A percentile compares a stretch with the other conserved stretches of the same genome.
Evolutionary conservation across 2,797 vertebrate species (phyloP).

Genomic region (Etheostoma nigrum): DNA sequence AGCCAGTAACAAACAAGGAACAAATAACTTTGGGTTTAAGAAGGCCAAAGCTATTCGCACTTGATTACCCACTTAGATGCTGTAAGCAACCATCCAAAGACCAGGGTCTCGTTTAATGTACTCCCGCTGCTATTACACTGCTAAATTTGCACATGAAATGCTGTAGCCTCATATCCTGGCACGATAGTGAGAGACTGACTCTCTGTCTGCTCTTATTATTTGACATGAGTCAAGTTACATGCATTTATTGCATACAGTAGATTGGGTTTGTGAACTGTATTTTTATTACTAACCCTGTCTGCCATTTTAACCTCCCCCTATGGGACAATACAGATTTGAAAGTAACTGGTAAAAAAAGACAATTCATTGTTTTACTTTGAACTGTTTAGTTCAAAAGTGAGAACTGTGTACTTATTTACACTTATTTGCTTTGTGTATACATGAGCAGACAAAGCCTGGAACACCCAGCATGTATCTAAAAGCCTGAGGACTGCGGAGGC

Average conservation of each 20-base stretch:
- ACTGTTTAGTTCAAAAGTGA: background rate
- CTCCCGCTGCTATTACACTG: background rate
- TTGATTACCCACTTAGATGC: background rate
- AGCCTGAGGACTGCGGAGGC: constrained; percentile 1
- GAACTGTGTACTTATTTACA: background rate
- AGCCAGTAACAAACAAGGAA: background rate
- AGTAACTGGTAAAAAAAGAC: background rate
- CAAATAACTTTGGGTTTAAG: background rate
- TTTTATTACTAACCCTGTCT: constrained; percentile 11
- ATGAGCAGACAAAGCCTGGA: background rate
- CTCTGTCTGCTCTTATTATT: background rate
- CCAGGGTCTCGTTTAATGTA: background rate
- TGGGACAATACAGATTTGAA: constrained; percentile 5
- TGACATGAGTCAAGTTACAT: background rate
- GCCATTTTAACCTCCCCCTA: background rate
- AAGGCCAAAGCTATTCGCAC: background rate
- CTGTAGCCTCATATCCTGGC: background rate
- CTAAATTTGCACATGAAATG: constrained; percentile 10
- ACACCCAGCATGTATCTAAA: background rate
- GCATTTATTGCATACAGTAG: constrained; percentile 7
- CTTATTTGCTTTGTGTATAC: background rate
- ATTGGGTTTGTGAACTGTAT: background rate
- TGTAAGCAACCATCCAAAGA: constrained; percentile 12
- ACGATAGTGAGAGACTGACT: background rate
- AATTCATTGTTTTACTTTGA: background rate